Evolutionary conservation across 2,113 vertebrate species (phyloP).

Genomic region (Tauraco erythrolophus): DNA sequence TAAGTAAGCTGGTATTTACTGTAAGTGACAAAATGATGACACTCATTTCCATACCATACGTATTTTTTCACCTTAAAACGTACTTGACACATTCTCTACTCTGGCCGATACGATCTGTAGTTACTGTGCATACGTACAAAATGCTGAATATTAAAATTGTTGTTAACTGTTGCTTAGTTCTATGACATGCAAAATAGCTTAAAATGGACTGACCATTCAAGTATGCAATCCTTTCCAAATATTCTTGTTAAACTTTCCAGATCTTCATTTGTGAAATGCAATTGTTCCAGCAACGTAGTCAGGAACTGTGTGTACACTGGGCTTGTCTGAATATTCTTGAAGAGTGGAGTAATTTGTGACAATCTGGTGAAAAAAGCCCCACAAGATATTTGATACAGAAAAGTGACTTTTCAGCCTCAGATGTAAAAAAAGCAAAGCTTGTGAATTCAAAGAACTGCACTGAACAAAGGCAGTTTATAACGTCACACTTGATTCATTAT

Average conservation of each 20-base stretch:
- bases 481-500: not conserved
- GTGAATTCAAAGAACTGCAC: not conserved
- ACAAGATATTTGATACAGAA: not conserved
- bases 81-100: not conserved
- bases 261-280: constrained; percentile 79
- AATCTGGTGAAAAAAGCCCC: constrained; percentile 30
- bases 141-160: not conserved
- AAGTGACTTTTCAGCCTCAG: not conserved
- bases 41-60: constrained; percentile 25
- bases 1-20: constrained; percentile 50
- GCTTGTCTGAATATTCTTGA: constrained; percentile 61
- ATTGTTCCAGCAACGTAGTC: constrained; percentile 75
- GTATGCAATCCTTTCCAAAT: constrained; percentile 62
- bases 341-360: constrained; percentile 62
- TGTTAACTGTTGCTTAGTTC: not conserved
- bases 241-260: constrained; percentile 76
- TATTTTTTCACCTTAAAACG: constrained; percentile 21
- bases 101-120: constrained; percentile 1
- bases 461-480: not conserved
- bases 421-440: not conserved
- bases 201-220: constrained; percentile 61
- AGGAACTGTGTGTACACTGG: constrained; percentile 75
- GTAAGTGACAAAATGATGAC: constrained; percentile 35
- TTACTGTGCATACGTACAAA: not conserved
- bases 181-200: not conserved